Conservation (phyloP, 2,113 vertebrate species). For the Myiopsitta monachus region DNA sequence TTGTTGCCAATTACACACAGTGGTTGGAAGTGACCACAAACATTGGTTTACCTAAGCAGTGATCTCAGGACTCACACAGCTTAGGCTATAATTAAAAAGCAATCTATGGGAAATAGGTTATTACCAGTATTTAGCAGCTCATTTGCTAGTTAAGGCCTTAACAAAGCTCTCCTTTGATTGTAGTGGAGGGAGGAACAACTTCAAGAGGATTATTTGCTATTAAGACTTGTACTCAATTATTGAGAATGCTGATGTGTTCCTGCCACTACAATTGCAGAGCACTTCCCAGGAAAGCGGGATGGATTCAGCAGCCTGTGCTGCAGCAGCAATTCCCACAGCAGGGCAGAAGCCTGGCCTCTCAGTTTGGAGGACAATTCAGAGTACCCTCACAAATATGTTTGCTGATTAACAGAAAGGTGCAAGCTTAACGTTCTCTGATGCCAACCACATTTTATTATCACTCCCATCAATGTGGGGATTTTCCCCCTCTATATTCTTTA, state of each 20-base stretch:
- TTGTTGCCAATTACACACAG: neutral
- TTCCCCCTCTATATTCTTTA: neutral
- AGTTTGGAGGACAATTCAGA: neutral
- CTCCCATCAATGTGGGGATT: neutral
- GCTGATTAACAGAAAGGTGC: neutral
- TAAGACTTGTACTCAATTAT: constrained; percentile 23
- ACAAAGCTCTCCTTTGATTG: constrained; percentile 53
- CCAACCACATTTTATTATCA: neutral
- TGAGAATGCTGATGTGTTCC: constrained; percentile 1
- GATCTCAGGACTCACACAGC: constrained; percentile 8
- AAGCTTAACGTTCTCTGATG: neutral
- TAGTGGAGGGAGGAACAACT: neutral
- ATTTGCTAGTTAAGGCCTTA: constrained; percentile 56
- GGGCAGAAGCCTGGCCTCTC: neutral
- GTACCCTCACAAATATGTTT: neutral
- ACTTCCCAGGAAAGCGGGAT: neutral
- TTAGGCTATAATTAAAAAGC: constrained; percentile 54
- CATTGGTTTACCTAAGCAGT: neutral
- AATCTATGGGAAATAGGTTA: constrained; percentile 47
- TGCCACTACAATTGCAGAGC: neutral
- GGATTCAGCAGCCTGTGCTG: neutral
- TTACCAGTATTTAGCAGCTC: constrained; percentile 50
- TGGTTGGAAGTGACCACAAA: constrained; percentile 3
- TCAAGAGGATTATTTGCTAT: constrained; percentile 58
- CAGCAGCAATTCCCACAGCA: neutral